phyloP scores from a whole-genome alignment of 1,140 invertebrate genomes.

The Leucophenga varia region DNA sequence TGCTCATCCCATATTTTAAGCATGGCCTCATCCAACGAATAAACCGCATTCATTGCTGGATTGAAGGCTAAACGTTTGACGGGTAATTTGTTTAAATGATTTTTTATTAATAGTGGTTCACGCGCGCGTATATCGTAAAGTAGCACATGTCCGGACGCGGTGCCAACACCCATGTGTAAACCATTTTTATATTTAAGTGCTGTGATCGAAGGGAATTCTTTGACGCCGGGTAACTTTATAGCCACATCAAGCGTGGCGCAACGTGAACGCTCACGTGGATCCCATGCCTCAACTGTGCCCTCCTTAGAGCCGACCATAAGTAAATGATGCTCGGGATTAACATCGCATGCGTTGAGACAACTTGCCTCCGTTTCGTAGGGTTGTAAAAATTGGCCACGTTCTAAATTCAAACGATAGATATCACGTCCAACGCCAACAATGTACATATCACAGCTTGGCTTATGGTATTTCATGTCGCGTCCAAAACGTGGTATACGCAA shows the following conservation, averaged over 20 bases:
- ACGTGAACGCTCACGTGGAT: slow-evolving; percentile 76
- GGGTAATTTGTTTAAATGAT: slow-evolving; percentile 92
- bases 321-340: slow-evolving; percentile 89
- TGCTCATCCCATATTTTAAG: slow-evolving; percentile 95
- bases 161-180: slow-evolving; percentile 87
- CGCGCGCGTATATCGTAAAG: slow-evolving; percentile 93
- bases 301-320: slow-evolving; percentile 86
- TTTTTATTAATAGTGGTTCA: slow-evolving; percentile 87
- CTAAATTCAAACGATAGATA: slow-evolving; percentile 93
- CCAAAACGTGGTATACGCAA: slow-evolving; percentile 94
- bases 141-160: slow-evolving; percentile 88
- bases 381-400: slow-evolving; percentile 90
- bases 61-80: slow-evolving; percentile 91
- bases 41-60: slow-evolving; percentile 75
- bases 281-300: slow-evolving; percentile 95
- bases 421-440: slow-evolving; percentile 86
- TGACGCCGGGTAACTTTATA: slow-evolving; percentile 60
- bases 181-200: slow-evolving; percentile 79
- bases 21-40: slow-evolving; percentile 89
- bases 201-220: slow-evolving; percentile 60
- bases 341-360: slow-evolving; percentile 81
- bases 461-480: slow-evolving; percentile 90
- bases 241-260: slow-evolving; percentile 86
- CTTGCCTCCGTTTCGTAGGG: slow-evolving; percentile 75
- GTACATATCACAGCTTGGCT: slow-evolving; percentile 87